Evolutionary conservation across 2,113 vertebrate genomes (phyloP).

Genomic region (Channa maculata): DNA sequence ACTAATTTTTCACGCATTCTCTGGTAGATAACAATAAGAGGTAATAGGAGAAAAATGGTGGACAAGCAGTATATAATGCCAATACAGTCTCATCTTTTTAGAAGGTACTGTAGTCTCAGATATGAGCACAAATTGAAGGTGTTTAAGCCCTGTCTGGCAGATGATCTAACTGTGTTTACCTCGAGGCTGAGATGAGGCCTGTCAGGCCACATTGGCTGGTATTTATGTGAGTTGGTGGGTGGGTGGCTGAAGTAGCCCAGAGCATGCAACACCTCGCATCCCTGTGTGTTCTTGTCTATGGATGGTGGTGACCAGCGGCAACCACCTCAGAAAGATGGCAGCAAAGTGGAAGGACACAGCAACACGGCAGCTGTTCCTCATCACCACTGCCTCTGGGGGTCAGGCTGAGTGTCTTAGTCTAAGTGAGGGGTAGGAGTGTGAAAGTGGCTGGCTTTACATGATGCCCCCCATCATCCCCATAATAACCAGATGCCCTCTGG

Average conservation of each 20-base stretch:
- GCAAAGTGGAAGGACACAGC: background rate
- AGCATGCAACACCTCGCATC: conserved; percentile 38
- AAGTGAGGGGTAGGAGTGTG: background rate
- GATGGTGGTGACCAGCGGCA: conserved; percentile 19
- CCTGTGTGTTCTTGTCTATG: conserved; percentile 14
- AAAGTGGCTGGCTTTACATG: background rate
- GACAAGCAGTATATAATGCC: background rate
- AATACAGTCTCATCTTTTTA: too few species aligned
- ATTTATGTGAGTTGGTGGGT: conserved; percentile 48
- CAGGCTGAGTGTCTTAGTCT: background rate
- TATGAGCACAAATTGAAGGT: background rate
- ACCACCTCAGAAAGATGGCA: conserved; percentile 14
- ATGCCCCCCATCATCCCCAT: background rate
- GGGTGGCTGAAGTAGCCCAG: conserved; percentile 17
- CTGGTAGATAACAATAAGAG: background rate
- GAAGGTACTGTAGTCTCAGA: background rate
- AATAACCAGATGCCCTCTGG: background rate
- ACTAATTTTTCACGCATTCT: background rate
- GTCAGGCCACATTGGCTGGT: conserved; percentile 54
- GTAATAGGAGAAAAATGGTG: background rate
- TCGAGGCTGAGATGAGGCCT: conserved; percentile 14
- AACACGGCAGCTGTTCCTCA: conserved; percentile 43
- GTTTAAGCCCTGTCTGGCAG: background rate
- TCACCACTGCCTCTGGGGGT: conserved; percentile 24
- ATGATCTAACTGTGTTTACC: background rate